Conservation (phyloP, 2,797 vertebrate genomes). For the Acanthis flammea region DNA sequence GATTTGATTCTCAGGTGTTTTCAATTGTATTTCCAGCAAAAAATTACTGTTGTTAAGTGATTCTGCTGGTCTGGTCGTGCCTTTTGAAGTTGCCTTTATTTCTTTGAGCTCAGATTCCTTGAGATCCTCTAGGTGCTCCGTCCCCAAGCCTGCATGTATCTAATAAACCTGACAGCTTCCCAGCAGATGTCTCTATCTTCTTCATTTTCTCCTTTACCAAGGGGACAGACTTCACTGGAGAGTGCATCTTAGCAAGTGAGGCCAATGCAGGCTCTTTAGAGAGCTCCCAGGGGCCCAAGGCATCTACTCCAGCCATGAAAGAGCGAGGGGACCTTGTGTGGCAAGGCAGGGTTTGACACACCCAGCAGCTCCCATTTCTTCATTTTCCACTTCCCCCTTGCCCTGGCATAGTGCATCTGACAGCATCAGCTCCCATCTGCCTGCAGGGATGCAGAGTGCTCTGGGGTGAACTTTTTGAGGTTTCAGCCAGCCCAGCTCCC, state of each 20-base stretch:
- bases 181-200: constrained; percentile 63
- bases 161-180: constrained; percentile 67
- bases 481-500: background rate
- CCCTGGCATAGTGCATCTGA: background rate
- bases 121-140: constrained; percentile 29
- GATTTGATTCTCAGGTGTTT: constrained; percentile 59
- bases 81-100: constrained; percentile 67
- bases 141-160: constrained; percentile 30
- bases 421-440: background rate
- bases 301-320: background rate
- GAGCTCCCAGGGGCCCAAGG: background rate
- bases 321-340: background rate
- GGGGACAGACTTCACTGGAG: background rate
- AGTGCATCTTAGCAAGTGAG: background rate
- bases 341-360: background rate
- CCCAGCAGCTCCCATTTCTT: background rate
- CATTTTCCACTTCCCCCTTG: background rate
- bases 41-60: constrained; percentile 31
- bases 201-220: constrained; percentile 2
- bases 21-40: constrained; percentile 49
- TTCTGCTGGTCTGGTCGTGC: constrained; percentile 27
- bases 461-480: background rate
- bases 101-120: constrained; percentile 64
- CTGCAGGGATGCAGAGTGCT: background rate
- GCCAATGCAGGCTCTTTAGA: background rate